Base-by-base conservation (phyloP, 2,888 invertebrate species). In the Ephialtes manifestator region DNA sequence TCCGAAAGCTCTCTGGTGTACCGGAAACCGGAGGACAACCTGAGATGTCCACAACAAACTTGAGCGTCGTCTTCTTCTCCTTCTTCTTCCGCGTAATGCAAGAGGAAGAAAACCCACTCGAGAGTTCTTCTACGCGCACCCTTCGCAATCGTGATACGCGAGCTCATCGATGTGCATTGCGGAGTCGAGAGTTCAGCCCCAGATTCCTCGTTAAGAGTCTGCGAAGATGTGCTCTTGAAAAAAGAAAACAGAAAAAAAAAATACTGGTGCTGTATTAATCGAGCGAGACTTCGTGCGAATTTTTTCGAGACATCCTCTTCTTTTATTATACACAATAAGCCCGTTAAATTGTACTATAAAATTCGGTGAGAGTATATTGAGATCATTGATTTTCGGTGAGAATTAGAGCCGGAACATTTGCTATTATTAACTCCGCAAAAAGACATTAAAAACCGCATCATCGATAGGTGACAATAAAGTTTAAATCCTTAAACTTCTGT, bases 31-130 rank as follows among this genome's bases (percentile, higher is more conserved):
- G 63, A 70, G 65, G 80, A 76, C 63, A 48, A 65, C 74, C 83
- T 71, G 75, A 71, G 79, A 70, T 70, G 71, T 68, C 79, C 65
- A 51, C 63, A 63, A 2, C 39, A 60, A 31, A 65, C 68, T 48
- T 24, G 75, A 76, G 80, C 83, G 83, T 79, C 82, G 67, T 84
- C 84, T 84, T 84, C 82, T 80, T 85, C 82, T 70, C 78, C 81
- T 63, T 75, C 79, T 67, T 82, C 79, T 80, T 82, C 85, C 82
- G 75, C 63, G 71, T 51, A 74, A 70, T 28, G 70, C 82, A 67
- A 82, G 76, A 80, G 72, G 78, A 79, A 75, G 81, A 82, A 71
- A 71, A 78, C 70, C 75, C 75, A 60, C 70, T 75, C 72, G 65
- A 48, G 28, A 55, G 31, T 70, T 72, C 24, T 76, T 72, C 63